phyloP scores from a whole-genome alignment of 2,888 invertebrate genomes.

The Junonia oenone region DNA sequence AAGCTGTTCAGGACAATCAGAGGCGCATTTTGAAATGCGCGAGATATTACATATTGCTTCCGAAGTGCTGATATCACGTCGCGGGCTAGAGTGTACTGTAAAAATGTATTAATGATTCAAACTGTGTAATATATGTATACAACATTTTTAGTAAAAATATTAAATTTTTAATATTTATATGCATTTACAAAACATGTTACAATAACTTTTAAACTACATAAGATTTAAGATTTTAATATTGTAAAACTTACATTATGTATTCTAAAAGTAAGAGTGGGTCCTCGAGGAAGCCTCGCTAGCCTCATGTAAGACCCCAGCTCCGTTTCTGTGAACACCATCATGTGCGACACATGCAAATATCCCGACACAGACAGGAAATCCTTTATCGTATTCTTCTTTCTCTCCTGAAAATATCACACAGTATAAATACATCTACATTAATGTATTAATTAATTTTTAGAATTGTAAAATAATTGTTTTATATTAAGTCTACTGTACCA shows the following conservation, averaged over 20 bases:
- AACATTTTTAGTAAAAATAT: no score
- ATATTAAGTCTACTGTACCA: no score
- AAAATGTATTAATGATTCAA: no score
- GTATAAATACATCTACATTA: no score
- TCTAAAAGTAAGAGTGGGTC: conserved; percentile 95
- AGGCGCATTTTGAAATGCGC: conserved; percentile 92
- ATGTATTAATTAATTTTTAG: no score
- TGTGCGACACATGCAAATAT: conserved; percentile 94
- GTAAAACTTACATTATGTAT: conserved; percentile 73
- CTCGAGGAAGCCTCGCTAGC: conserved; percentile 90
- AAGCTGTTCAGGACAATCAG: conserved; percentile 95
- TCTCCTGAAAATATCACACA: conserved; percentile 78
- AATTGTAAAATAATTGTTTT: no score
- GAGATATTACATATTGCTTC: conserved; percentile 89
- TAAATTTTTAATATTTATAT: no score
- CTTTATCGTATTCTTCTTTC: conserved; percentile 95
- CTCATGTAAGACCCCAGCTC: conserved; percentile 91
- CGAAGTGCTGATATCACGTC: conserved; percentile 93
- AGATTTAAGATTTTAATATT: background rate
- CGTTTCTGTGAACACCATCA: conserved; percentile 93
- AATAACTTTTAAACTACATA: no score
- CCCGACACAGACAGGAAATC: conserved; percentile 96
- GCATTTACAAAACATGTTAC: no score
- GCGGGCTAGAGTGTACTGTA: conserved; percentile 86
- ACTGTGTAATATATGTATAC: no score